Percentiles rank a stretch among this genome's conserved stretches.
Conservation (phyloP, 1,140 invertebrate genomes). For the Drosophila littoralis region DNA sequence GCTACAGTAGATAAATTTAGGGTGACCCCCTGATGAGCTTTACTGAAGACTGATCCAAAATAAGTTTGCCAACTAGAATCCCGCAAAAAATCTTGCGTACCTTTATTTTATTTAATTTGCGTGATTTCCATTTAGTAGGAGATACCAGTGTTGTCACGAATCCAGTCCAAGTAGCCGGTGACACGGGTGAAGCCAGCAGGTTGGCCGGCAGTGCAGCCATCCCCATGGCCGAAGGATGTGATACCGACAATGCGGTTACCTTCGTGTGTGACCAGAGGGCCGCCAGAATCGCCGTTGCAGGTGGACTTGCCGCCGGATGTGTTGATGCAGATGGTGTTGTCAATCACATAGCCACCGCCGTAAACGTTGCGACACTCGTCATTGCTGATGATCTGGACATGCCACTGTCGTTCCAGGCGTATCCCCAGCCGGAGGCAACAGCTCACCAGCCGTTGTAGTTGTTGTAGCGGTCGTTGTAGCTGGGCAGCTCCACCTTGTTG, state of each 20-base stretch:
- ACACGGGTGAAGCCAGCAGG: constrained; percentile 85
- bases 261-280: constrained; percentile 84
- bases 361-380: constrained; percentile 24
- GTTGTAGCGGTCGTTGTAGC: constrained; percentile 42
- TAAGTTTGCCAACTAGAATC: neutral
- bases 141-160: constrained; percentile 63
- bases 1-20: neutral
- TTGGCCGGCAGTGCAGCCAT: constrained; percentile 38
- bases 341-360: constrained; percentile 20
- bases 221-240: constrained; percentile 67
- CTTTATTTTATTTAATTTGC: neutral
- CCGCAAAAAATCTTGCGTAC: neutral
- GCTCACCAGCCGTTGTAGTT: constrained; percentile 27
- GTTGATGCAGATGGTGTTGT: constrained; percentile 53
- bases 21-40: too few species aligned
- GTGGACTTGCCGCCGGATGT: constrained; percentile 46
- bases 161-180: constrained; percentile 85
- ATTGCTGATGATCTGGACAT: constrained; percentile 47
- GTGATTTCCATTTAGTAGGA: constrained; percentile 20
- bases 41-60: neutral
- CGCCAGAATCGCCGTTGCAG: constrained; percentile 85
- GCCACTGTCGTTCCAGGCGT: constrained; percentile 21
- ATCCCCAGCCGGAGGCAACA: constrained; percentile 53
- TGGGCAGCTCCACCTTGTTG: constrained; percentile 44
- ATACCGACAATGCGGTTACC: constrained; percentile 84